These are phyloP conservation scores for Watsonalla binaria DNA, from an alignment of 2,888 invertebrate species.

Conservation along the genomic window DNA sequence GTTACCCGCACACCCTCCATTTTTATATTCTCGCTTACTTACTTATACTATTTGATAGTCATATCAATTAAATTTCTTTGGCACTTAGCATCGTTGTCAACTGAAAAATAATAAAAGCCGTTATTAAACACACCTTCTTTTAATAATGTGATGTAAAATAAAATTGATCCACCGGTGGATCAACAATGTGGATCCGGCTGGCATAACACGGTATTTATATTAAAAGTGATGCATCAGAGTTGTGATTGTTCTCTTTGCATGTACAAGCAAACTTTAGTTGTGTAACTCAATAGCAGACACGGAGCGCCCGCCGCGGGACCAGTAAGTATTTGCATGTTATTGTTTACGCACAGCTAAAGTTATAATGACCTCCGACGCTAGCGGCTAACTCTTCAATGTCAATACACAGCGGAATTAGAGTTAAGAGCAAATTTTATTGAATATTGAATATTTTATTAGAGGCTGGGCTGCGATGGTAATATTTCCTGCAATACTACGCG, in stretches of 20 bases:
- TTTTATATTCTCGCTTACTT: conserved; percentile 28
- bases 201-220: neutral
- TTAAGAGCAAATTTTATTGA: conserved; percentile 24
- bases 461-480: conserved; percentile 45
- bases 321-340: neutral
- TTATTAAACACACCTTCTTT: no score
- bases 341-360: conserved; percentile 1
- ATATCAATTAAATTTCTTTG: conserved; percentile 40
- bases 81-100: conserved; percentile 44
- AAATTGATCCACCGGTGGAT: no score
- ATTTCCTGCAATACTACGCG: conserved; percentile 24
- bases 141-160: no score
- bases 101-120: conserved; percentile 34
- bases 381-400: conserved; percentile 18
- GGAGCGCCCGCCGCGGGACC: neutral
- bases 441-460: conserved; percentile 56
- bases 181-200: no score
- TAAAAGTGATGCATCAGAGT: neutral
- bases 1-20: conserved; percentile 79
- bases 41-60: conserved; percentile 17
- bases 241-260: neutral
- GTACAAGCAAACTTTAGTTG: neutral
- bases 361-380: conserved; percentile 1
- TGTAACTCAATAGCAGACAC: no score
- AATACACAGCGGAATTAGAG: conserved; percentile 25